phyloP scores from a whole-genome alignment of 2,113 vertebrate genomes.

The Promerops cafer region DNA sequence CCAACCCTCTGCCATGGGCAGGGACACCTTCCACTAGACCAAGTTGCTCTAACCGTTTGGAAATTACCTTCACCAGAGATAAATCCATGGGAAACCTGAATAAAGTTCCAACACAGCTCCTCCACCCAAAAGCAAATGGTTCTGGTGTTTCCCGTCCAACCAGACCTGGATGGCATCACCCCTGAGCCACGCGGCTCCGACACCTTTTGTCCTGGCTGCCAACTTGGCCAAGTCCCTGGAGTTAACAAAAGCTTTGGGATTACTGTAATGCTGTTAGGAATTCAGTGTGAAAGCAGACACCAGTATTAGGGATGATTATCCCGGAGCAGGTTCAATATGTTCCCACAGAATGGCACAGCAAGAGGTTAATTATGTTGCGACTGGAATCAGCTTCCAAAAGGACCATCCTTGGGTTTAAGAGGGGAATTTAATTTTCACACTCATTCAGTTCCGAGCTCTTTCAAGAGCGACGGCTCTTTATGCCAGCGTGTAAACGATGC shows the following conservation, averaged over 20 bases:
- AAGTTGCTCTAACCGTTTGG: neutral
- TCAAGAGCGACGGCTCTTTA: conserved; percentile 24
- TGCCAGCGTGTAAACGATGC: conserved; percentile 29
- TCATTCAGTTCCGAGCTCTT: conserved; percentile 35
- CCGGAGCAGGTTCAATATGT: conserved; percentile 33
- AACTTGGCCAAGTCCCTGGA: neutral
- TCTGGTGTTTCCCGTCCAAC: neutral
- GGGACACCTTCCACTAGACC: neutral
- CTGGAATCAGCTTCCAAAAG: conserved; percentile 50
- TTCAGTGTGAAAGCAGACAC: conserved; percentile 36
- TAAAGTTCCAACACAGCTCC: neutral
- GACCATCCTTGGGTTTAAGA: conserved; percentile 25
- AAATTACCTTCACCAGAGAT: neutral
- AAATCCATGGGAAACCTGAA: neutral
- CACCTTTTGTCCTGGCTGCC: neutral
- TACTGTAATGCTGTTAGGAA: conserved; percentile 29
- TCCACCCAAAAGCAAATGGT: neutral
- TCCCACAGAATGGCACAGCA: conserved; percentile 57
- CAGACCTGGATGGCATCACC: neutral
- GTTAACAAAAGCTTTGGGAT: conserved; percentile 29
- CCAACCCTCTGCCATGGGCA: neutral
- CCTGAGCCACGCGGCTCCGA: accelerated
- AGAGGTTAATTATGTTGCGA: conserved; percentile 62
- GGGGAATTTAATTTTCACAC: conserved; percentile 60
- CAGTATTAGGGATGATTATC: conserved; percentile 41